Evolutionary conservation across 2,113 vertebrate species (phyloP), one percentile per base, ranked within the genome.

Genomic region (Plestiodon gilberti): DNA sequence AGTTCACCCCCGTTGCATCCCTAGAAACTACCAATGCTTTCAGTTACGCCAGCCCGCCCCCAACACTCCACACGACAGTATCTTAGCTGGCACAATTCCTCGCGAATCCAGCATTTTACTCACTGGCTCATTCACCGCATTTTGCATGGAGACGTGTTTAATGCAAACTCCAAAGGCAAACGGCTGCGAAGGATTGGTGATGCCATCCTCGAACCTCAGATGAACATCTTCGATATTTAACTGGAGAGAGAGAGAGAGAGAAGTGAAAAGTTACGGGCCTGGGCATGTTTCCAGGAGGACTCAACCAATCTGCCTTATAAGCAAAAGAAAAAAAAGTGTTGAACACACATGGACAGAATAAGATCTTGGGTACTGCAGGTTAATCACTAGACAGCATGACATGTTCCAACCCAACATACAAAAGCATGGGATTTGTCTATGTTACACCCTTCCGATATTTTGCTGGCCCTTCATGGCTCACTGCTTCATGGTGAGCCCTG

Each of bases 161-260:
- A 99, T 99, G 93, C 98, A 99, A 69, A 99, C 69, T 2, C 99
- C 99, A 89, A 99, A 99, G 0, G 98, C 97, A 93, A 98, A 99
- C 0, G 98, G 98, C 71, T 97, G 97, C 0, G 93, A 96, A 13
- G 98, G 98, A 75, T 95, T 97, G 76, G 97, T 99, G 69, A 97
- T 48, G 30, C 97, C 97, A 89, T 99, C 98, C 93, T 99, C 99
- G 94, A 99, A 99, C 81, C 99, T 95, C 90, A 99, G 92, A 87
- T 99, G 98, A 8, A 99, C 98, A 94, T 98, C 98, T 91, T 99
- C 98, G 88, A 99, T 98, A 90, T 99, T 99, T 91, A 99, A 95
- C 99, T 99, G 57, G 35, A 90, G 14, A 89, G 43, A 25, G n/a
- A 35, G 52, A 57, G 43, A 48, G 43, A 48, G 43, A 48, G 43